phyloP scores from a whole-genome alignment of 2,888 invertebrate species.

The Stramonita haemastoma region DNA sequence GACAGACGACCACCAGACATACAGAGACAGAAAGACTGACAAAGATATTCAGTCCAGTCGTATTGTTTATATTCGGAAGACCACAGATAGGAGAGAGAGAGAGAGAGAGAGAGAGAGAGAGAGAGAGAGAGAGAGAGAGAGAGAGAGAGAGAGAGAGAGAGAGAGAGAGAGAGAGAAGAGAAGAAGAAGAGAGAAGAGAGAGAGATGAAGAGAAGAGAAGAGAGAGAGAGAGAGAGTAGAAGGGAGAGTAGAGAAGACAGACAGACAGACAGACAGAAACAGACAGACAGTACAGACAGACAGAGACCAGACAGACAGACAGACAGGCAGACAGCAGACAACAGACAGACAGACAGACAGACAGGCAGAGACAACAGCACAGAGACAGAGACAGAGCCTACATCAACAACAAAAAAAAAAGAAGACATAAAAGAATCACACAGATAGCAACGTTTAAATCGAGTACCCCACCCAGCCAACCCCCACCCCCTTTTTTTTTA shows the following conservation, averaged over 20 bases:
- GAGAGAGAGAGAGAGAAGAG: neutral
- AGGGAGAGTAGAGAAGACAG: neutral
- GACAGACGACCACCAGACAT: too few relatives aligned
- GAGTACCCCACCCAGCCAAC: too few relatives aligned
- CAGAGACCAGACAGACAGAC: neutral
- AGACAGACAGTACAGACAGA: too few relatives aligned
- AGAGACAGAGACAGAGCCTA: neutral
- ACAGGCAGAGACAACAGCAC: neutral
- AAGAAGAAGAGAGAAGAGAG: neutral
- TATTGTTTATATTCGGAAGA: too few relatives aligned
- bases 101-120: neutral
- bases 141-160: neutral
- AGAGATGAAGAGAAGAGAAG: neutral
- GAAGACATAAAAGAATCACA: neutral
- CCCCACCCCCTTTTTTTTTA: too few relatives aligned
- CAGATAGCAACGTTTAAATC: neutral
- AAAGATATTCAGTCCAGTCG: too few relatives aligned
- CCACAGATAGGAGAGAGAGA: neutral
- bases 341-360: conserved; percentile 19
- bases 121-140: neutral
- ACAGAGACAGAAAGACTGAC: too few relatives aligned
- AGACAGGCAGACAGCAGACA: neutral
- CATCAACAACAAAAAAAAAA: neutral
- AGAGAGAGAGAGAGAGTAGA: neutral
- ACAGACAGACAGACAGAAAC: neutral